Evolutionary conservation across 2,113 vertebrate genomes (phyloP), one percentile per base, ranked within the genome.

Genomic region (Sorex fumeus): DNA sequence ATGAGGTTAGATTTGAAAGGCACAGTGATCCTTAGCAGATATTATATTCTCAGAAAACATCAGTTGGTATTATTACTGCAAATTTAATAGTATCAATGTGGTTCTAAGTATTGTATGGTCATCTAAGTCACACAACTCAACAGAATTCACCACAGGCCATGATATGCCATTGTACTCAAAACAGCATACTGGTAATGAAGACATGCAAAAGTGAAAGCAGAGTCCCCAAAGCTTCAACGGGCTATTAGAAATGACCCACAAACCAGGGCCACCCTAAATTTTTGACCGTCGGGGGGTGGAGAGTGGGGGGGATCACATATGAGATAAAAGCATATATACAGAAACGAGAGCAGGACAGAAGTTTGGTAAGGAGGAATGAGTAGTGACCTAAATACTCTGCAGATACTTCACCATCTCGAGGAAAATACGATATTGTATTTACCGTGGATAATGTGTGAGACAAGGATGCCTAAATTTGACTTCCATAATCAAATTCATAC

Each of bases 401-500:
- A 25, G 21, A 13, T 6, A 34, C 16, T 60, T 87, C 23, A 60
- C 78, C 66, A 72, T 82, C 86, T 84, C 70, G 47, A 40, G 53
- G 72, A 40, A 34, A 77, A 30, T 11, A 62, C 21, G 47, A 40
- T 2, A 74, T 9, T 70, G 1, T 69, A n/a, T 87, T 75, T 45
- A 45, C 70, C 27, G 8, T 1, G 53, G 34, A 62, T 79, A 75
- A 88, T 2, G 11, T 30, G 28, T 32, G 40, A 87, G 94, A 83
- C 77, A 71, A 69, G 36, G 85, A 75, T 53, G 43, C 57, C 53
- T 64, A 75, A 86, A 88, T 32, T 50, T 72, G 71, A 92, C 87
- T 79, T 76, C 75, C 87, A 86, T 36, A 70, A 66, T 84, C 84
- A 84, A 88, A 95, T 32, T 84, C 70, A 87, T 62, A 87, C 57